phyloP scores from a whole-genome alignment of 92 coral and sea anemone species.

The Isaurus tuberculatus region DNA sequence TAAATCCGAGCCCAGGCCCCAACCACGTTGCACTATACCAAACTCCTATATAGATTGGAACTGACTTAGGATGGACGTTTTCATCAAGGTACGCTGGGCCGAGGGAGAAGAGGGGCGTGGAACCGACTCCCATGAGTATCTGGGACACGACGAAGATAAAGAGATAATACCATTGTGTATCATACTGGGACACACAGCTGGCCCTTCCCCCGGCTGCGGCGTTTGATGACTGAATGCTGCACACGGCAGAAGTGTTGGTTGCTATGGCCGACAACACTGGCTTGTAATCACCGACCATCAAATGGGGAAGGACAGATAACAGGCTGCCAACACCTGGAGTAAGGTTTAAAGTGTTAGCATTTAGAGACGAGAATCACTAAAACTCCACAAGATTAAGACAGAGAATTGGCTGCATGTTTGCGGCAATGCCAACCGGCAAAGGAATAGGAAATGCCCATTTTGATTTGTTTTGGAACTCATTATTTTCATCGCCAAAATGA shows the following conservation, averaged over 20 bases:
- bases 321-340: constrained; percentile 70
- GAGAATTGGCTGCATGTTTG: too few species aligned
- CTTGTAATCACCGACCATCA: constrained; percentile 67
- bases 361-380: not conserved
- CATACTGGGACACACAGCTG: constrained; percentile 67
- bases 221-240: constrained; percentile 24
- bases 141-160: constrained; percentile 72
- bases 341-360: not conserved
- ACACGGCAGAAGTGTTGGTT: not conserved
- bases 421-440: too few species aligned
- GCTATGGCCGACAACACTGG: constrained; percentile 37
- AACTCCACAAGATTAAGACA: not conserved
- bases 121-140: constrained; percentile 92
- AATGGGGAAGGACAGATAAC: constrained; percentile 76
- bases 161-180: constrained; percentile 76
- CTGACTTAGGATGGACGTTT: constrained; percentile 80
- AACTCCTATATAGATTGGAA: constrained; percentile 66
- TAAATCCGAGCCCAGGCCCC: constrained; percentile 81
- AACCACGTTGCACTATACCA: constrained; percentile 66
- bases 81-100: constrained; percentile 95
- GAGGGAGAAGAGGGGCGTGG: constrained; percentile 89
- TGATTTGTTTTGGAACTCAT: too few species aligned
- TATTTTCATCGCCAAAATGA: too few species aligned
- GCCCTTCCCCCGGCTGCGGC: constrained; percentile 34
- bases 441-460: too few species aligned